Conservation (phyloP, 2,797 vertebrate species). For the Crenichthys baileyi region DNA sequence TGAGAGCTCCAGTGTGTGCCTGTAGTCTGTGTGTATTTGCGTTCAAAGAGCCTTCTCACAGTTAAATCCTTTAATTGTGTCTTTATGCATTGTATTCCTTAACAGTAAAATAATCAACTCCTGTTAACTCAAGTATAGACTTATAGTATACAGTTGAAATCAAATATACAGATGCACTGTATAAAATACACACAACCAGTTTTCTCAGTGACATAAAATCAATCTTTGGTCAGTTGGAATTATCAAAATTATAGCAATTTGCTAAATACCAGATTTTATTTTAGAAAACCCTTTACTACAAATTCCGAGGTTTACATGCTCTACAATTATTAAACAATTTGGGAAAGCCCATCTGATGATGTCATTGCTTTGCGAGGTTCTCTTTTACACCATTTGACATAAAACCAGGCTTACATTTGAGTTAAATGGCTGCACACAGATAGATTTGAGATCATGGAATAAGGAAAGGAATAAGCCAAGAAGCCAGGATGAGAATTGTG, state of each 20-base stretch:
- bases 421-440: neutral
- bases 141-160: neutral
- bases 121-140: neutral
- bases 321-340: neutral
- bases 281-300: neutral
- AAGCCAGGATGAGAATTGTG: neutral
- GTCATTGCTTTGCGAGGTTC: neutral
- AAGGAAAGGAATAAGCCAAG: no score
- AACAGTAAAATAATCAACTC: neutral
- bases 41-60: conserved; percentile 43
- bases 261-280: neutral
- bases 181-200: neutral
- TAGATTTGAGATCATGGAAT: neutral
- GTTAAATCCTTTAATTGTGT: conserved; percentile 29
- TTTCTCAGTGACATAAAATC: neutral
- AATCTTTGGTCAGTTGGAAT: neutral
- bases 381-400: neutral
- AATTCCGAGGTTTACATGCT: no score
- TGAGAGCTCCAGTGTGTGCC: conserved; percentile 26
- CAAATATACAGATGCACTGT: neutral
- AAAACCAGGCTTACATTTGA: neutral
- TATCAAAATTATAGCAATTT: neutral
- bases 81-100: neutral
- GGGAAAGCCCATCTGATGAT: neutral
- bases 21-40: conserved; percentile 23